Evolutionary conservation across 1,140 invertebrate genomes (phyloP), one percentile per base, ranked within the genome.

Genomic region (Harpegnathos saltator): DNA sequence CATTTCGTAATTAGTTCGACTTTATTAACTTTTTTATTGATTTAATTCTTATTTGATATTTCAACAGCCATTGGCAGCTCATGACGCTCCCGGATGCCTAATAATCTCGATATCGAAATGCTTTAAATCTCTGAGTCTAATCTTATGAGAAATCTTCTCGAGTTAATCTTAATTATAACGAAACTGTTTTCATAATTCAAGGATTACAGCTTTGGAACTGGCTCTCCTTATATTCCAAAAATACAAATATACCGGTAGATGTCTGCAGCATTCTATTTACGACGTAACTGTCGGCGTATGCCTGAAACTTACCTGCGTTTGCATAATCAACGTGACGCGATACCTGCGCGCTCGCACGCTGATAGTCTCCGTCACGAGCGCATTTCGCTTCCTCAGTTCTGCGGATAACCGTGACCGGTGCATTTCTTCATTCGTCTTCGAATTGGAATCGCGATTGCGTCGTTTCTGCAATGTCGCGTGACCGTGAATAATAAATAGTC

Each of bases 301-400:
- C 65, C 48, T 77, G 19, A 68, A 78, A 69, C 54, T 68, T 78
- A 5, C 3, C n/a, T 17, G 58, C 22, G 33, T 78, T 78, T 78
- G 63, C 75, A 58, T 78, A 68, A 56, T 78, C 59, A 3, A 14
- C 54, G 1, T 38, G 62, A 78, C 33, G 62, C 75, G 74, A 78
- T 69, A 77, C 29, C 2, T 17, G 50, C 7, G 50, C 7, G 48
- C 48, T 52, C 5, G 17, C 7, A 3, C n/a, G 44, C 56, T 29
- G 38, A 44, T 56, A 52, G 22, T 38, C 26, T 15, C 33, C 24
- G 22, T 26, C 7, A 38, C 19, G 19, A n/a, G 62, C n/a, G n/a
- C 50, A 78, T 38, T 68, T 68, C 4, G 1, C 69, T 69, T 68
- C 29, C 50, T 56, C 63, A 58, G 75, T 78, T 58, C 50, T 78